Evolutionary conservation across 2,113 vertebrate genomes (phyloP).

Genomic region (Cavia aperea): DNA sequence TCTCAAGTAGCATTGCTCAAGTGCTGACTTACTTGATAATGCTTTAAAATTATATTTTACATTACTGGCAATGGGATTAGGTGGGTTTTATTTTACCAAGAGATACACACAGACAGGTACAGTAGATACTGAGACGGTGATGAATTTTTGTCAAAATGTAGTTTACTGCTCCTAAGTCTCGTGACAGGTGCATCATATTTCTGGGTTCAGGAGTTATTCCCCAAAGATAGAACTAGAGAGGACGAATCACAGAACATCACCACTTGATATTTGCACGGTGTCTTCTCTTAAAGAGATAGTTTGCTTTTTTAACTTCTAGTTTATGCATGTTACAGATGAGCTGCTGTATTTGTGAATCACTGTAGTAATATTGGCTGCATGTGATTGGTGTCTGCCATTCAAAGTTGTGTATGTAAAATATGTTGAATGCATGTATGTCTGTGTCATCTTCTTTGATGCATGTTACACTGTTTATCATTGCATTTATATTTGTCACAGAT

Average conservation of each 20-base stretch:
- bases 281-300: conserved; percentile 43
- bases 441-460: not conserved
- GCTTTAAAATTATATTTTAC: conserved; percentile 60
- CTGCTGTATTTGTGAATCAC: conserved; percentile 15
- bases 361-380: not conserved
- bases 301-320: not conserved
- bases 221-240: conserved; percentile 11
- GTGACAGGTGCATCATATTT: conserved; percentile 35
- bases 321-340: not conserved
- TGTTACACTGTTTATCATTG: not conserved
- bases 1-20: conserved; percentile 38
- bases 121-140: not conserved
- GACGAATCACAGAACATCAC: not conserved
- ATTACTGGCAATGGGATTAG: conserved; percentile 44
- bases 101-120: conserved; percentile 27
- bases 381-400: not conserved
- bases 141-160: conserved; percentile 39
- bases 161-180: conserved; percentile 58
- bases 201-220: conserved; percentile 44
- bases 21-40: conserved; percentile 60
- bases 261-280: conserved; percentile 29
- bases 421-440: not conserved
- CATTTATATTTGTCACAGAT: not conserved
- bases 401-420: not conserved
- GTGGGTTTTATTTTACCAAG: conserved; percentile 46